Evolutionary conservation across 2,888 invertebrate species (phyloP), one percentile per base, ranked within the genome.

Genomic region (Drosophila emarginata): DNA sequence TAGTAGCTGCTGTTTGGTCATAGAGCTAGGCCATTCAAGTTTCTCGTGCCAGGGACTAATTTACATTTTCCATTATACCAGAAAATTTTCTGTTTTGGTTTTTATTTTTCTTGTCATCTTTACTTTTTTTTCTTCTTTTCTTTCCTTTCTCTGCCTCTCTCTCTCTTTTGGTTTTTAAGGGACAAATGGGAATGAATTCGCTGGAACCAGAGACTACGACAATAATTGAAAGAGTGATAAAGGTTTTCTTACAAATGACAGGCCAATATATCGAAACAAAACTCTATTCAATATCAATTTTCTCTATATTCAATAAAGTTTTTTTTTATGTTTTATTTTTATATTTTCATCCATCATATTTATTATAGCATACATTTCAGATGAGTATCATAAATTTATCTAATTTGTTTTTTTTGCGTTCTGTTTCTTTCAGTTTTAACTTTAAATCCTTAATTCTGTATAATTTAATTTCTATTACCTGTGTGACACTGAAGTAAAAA

Each of bases 21-120:
- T 56, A 21, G n/a, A 52, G 32, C 26, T 23, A 52, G 62, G 9
- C 56, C 21, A 18, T 50, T 56, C 40, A 56, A 63, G 56, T 23
- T 63, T 57, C 26, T 40, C 52, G 26, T 50, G 32, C 37, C 54
- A 39, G 18, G 4, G 32, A 26, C n/a, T 61, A 67, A 67, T 68
- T 67, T 40, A 39, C 68, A 67, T 68, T 61, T 68, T 68, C 67
- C 59, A 59, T 59, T 59, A 50, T 59, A 45, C 40, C 59, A 50
- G 15, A 59, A 50, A 54, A 54, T 18, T 36, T 36, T 32, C 26
- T 40, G 59, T 28, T 40, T 59, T 32, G 45, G 18, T 59, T 45
- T 50, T 59, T 40, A 18, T 32, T 32, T 59, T 32, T 45, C 45
- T 45, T 45, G 45, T 45, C 45, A 45, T 45, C 45, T 36, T 36